Evolutionary conservation across 2,888 invertebrate species (phyloP).

Genomic region (Nasonovia ribisnigri): DNA sequence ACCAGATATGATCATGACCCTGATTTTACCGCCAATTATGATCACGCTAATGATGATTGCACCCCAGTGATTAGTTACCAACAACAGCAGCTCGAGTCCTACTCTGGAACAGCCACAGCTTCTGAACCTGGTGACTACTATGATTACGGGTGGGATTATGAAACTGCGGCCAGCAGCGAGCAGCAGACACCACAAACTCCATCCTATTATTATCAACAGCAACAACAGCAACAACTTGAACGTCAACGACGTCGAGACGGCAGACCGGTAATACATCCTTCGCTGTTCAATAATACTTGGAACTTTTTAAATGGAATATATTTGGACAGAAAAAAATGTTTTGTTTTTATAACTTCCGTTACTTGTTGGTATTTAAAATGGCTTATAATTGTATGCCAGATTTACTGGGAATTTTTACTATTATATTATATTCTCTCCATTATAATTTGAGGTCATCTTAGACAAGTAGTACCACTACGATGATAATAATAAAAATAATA

Average conservation of each 20-base stretch:
- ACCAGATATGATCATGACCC: background rate
- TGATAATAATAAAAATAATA: background rate
- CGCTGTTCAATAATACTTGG: background rate
- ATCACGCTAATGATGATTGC: background rate
- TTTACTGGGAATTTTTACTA: background rate
- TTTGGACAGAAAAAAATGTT: background rate
- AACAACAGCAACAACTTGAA: conserved; percentile 31
- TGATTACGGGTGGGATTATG: conserved; percentile 57
- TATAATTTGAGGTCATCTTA: background rate
- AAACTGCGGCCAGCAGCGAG: conserved; percentile 34
- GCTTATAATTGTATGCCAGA: background rate
- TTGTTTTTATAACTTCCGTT: background rate
- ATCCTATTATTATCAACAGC: conserved; percentile 18
- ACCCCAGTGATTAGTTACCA: background rate
- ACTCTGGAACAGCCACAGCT: background rate
- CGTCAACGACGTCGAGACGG: conserved; percentile 8
- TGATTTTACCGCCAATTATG: background rate
- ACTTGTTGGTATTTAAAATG: background rate
- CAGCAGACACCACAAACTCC: conserved; percentile 50
- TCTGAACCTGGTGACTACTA: conserved; percentile 49
- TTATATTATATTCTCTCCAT: background rate
- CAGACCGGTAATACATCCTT: conserved; percentile 25
- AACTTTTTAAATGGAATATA: background rate
- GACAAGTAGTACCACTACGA: background rate
- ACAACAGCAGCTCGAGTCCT: background rate